These are phyloP conservation scores for Cantharis lateralis DNA, from an alignment of 2,888 invertebrate species.

Conservation along the genomic window DNA sequence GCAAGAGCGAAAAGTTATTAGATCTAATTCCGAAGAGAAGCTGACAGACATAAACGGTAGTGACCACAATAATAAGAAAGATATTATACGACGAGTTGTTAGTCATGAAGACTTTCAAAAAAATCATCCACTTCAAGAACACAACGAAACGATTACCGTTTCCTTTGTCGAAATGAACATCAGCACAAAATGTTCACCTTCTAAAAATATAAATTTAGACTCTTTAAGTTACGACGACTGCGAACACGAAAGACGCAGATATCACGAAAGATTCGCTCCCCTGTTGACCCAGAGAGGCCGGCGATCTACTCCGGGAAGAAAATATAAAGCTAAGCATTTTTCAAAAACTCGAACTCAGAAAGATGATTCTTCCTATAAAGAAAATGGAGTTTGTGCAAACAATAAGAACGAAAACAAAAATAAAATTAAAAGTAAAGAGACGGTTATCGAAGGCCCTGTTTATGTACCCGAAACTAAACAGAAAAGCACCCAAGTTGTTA, in stretches of 20 bases:
- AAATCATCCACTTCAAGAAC: conserved; percentile 48
- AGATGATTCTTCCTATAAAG: conserved; percentile 53
- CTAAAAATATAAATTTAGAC: conserved; percentile 40
- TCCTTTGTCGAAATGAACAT: conserved; percentile 46
- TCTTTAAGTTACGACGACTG: conserved; percentile 59
- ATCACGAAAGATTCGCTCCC: conserved; percentile 57
- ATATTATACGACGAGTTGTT: conserved; percentile 65
- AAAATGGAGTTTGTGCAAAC: conserved; percentile 54
- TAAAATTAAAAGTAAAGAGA: conserved; percentile 10
- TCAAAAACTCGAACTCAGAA: conserved; percentile 20
- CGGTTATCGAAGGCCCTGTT: background rate
- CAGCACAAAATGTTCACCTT: conserved; percentile 47
- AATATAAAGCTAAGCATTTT: conserved; percentile 36
- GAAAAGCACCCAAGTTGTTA: background rate
- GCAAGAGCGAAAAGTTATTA: conserved; percentile 64
- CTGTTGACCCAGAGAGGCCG: conserved; percentile 64
- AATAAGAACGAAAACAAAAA: conserved; percentile 7
- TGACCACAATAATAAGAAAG: conserved; percentile 37
- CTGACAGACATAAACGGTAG: conserved; percentile 49
- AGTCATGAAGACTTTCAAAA: conserved; percentile 66
- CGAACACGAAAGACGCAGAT: conserved; percentile 67
- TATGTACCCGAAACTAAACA: background rate
- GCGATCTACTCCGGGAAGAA: conserved; percentile 45
- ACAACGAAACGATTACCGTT: conserved; percentile 40
- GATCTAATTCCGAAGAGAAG: conserved; percentile 66